Conservation (phyloP, 2,113 vertebrate genomes). For the Vombatus ursinus region DNA sequence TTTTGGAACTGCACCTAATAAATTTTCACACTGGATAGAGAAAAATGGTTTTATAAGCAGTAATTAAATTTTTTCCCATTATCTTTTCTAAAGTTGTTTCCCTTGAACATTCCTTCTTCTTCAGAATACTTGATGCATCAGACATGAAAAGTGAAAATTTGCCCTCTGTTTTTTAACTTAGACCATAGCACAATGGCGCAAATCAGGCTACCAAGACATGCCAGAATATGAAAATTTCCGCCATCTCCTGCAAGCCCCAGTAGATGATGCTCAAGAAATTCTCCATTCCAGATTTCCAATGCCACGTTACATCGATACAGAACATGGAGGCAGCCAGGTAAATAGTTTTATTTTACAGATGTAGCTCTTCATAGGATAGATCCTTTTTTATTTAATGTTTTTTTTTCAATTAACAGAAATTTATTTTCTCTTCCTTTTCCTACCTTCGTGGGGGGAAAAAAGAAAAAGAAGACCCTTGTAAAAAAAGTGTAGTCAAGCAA, state of each 20-base stretch:
- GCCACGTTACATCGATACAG: constrained; percentile 97
- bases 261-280: constrained; percentile 97
- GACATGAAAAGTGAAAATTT: constrained; percentile 45
- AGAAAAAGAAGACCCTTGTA: background rate
- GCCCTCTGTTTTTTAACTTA: constrained; percentile 70
- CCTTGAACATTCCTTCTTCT: constrained; percentile 6
- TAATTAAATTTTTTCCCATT: constrained; percentile 49
- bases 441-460: background rate
- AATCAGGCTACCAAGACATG: constrained; percentile 97
- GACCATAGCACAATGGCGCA: constrained; percentile 98
- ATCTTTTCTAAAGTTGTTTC: constrained; percentile 27
- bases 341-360: background rate
- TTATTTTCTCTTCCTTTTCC: no score
- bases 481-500: background rate
- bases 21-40: constrained; percentile 22
- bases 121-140: constrained; percentile 30
- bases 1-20: constrained; percentile 30
- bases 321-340: constrained; percentile 98
- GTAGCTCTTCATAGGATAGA: background rate
- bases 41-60: constrained; percentile 14
- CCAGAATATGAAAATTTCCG: constrained; percentile 96
- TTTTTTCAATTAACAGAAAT: no score
- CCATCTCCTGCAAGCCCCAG: constrained; percentile 95
- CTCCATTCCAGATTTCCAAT: constrained; percentile 97
- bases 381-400: background rate